Conservation (phyloP, 64 coral and sea anemone genomes). For the Montipora capricornis region DNA sequence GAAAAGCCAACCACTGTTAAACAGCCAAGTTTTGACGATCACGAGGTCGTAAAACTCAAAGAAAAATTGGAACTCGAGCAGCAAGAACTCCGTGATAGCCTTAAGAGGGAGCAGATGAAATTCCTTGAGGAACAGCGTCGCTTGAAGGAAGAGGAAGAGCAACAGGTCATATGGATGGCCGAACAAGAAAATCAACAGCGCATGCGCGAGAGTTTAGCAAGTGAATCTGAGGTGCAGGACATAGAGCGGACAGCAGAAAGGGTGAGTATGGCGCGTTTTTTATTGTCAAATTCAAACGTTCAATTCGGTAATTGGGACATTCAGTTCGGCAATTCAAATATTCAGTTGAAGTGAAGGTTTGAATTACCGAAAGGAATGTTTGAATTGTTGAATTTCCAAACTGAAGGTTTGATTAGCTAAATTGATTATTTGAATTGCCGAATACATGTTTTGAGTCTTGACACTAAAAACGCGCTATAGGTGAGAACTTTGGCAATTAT, state of each 20-base stretch:
- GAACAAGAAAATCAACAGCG: slow-evolving; percentile 61
- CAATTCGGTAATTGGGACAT: no score
- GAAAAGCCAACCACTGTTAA: background rate
- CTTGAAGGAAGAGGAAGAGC: slow-evolving; percentile 82
- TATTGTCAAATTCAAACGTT: no score
- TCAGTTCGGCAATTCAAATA: no score
- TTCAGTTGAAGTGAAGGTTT: no score
- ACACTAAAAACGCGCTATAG: no score
- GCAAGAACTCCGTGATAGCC: slow-evolving; percentile 60
- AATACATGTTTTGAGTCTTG: no score
- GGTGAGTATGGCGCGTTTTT: background rate
- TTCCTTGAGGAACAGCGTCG: slow-evolving; percentile 84
- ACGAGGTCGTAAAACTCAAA: slow-evolving; percentile 69
- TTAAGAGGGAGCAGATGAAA: slow-evolving; percentile 64
- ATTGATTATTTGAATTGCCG: no score
- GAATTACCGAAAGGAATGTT: no score
- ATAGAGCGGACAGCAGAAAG: background rate
- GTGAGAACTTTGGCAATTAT: no score
- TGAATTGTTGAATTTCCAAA: no score
- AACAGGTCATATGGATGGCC: slow-evolving; percentile 62
- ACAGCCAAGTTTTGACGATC: slow-evolving; percentile 55
- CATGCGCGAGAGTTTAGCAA: slow-evolving; percentile 29
- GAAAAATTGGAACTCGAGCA: slow-evolving; percentile 78
- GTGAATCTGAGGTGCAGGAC: background rate
- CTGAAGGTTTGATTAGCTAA: no score